Evolutionary conservation across 2,888 invertebrate species (phyloP).

Genomic region (Rhyacophila evoluta): DNA sequence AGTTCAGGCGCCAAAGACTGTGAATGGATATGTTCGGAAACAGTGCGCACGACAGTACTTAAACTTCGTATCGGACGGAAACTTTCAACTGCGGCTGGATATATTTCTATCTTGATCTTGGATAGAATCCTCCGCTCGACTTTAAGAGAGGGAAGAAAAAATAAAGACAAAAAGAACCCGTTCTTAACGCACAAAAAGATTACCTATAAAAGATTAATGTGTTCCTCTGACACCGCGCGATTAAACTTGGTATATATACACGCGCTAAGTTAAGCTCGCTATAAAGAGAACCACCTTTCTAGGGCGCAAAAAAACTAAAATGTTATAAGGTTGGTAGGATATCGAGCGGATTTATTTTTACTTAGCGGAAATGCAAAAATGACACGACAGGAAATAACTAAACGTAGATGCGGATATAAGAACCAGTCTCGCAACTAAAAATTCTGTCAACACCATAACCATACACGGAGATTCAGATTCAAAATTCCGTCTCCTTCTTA

Average conservation of each 20-base stretch:
- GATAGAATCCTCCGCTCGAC: slow-evolving; percentile 25
- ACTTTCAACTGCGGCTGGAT: slow-evolving; percentile 34
- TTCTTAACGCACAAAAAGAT: not conserved
- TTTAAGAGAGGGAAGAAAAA: not conserved
- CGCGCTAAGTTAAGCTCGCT: not conserved
- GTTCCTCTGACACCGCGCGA: slow-evolving; percentile 7
- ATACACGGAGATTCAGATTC: too few relatives aligned
- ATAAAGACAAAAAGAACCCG: slow-evolving; percentile 31
- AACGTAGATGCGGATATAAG: too few relatives aligned
- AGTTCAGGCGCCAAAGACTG: not conserved
- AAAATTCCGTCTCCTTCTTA: too few relatives aligned
- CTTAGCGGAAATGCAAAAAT: too few relatives aligned
- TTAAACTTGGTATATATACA: slow-evolving; percentile 3
- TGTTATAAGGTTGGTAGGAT: too few relatives aligned
- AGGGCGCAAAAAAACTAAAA: too few relatives aligned
- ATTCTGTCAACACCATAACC: too few relatives aligned
- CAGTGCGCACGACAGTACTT: slow-evolving; percentile 32
- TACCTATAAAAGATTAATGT: slow-evolving; percentile 26
- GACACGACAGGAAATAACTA: too few relatives aligned
- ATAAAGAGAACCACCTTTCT: slow-evolving; percentile 8
- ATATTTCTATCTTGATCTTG: slow-evolving; percentile 36
- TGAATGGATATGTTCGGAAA: not conserved
- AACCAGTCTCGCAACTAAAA: too few relatives aligned
- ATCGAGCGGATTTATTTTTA: too few relatives aligned
- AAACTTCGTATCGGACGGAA: slow-evolving; percentile 41